Percentiles rank a stretch among this genome's conserved stretches.
Conservation (phyloP, 2,797 vertebrate genomes). For the Macropodus opercularis region DNA sequence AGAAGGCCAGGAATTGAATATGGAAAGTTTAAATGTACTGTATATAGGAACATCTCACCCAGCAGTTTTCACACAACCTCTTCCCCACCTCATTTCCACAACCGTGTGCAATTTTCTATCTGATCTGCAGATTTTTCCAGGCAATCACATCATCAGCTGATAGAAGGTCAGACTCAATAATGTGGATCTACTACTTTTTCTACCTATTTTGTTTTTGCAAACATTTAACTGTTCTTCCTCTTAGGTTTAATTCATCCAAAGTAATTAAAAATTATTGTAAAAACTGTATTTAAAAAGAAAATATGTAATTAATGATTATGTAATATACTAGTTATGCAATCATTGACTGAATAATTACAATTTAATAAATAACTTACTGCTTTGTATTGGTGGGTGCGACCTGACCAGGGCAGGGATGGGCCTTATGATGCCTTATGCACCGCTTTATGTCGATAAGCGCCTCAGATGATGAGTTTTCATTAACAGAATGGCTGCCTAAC, state of each 20-base stretch:
- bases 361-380: too few species aligned
- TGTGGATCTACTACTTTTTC: not conserved
- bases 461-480: too few species aligned
- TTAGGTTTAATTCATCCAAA: conserved; percentile 50
- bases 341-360: too few species aligned
- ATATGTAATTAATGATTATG: too few species aligned
- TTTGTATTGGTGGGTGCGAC: too few species aligned
- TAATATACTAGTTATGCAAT: too few species aligned
- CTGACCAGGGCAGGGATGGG: too few species aligned
- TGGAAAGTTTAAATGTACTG: not conserved
- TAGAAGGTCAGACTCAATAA: conserved; percentile 42
- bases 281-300: too few species aligned
- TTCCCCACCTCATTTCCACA: conserved; percentile 22
- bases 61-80: conserved; percentile 17
- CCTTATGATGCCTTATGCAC: too few species aligned
- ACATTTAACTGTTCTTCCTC: conserved; percentile 28
- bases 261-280: too few species aligned
- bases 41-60: conserved; percentile 20
- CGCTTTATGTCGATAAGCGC: too few species aligned
- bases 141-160: conserved; percentile 25
- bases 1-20: not conserved
- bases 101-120: conserved; percentile 12
- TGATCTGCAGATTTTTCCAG: conserved; percentile 32
- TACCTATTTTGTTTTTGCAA: conserved; percentile 34
- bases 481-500: too few species aligned